Conservation (phyloP, 2,113 vertebrate species). For the Silurus glanis region DNA sequence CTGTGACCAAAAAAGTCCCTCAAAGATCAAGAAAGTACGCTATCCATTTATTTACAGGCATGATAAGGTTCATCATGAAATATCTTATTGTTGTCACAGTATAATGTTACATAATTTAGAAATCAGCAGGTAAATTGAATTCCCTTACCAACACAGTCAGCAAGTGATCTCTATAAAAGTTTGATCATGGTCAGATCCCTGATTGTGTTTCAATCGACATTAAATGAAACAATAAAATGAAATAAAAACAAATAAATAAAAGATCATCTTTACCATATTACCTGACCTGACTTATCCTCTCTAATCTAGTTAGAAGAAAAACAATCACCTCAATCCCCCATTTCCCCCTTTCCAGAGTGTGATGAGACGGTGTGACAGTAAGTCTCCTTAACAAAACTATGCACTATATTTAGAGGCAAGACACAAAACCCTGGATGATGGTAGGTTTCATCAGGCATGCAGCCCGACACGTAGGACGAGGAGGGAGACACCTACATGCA, state of each 20-base stretch:
- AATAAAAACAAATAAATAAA: background rate
- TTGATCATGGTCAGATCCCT: background rate
- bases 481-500: conserved; percentile 20
- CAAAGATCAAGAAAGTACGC: no score
- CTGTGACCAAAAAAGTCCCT: background rate
- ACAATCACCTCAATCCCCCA: background rate
- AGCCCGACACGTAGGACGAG: conserved; percentile 64
- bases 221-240: background rate
- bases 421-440: background rate
- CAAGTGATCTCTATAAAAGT: background rate
- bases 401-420: background rate
- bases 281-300: background rate
- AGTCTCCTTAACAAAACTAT: background rate
- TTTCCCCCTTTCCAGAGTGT: background rate
- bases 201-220: background rate
- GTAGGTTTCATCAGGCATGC: conserved; percentile 59
- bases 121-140: no score
- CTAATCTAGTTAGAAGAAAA: background rate
- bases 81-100: background rate
- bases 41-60: background rate
- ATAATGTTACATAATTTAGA: background rate
- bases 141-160: background rate
- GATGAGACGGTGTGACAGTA: background rate
- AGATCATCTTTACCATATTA: background rate
- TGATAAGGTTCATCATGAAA: background rate